Evolutionary conservation across 2,888 invertebrate genomes (phyloP).

Genomic region (Chrysopilus asiliformis): DNA sequence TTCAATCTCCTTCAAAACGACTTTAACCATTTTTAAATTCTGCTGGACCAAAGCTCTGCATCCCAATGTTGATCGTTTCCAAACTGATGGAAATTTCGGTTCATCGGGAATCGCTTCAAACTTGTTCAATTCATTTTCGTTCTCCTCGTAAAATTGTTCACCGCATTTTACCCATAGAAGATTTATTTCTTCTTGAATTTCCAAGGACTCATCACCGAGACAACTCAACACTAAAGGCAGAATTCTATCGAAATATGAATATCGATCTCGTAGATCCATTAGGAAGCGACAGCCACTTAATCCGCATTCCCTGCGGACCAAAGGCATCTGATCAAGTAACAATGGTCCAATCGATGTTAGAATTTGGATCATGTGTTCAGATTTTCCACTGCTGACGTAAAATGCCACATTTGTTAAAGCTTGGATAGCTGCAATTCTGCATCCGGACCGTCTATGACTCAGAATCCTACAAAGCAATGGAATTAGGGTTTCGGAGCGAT

Average conservation of each 20-base stretch:
- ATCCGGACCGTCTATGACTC: constrained; percentile 70
- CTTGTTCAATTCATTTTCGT: constrained; percentile 76
- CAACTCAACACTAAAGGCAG: constrained; percentile 75
- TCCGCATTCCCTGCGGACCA: constrained; percentile 64
- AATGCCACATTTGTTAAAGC: constrained; percentile 49
- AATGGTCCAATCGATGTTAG: constrained; percentile 72
- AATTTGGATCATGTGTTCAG: constrained; percentile 56
- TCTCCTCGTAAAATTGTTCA: constrained; percentile 66
- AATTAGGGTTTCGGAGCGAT: constrained; percentile 57
- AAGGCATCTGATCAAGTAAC: constrained; percentile 70
- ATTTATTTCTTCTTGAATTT: constrained; percentile 49
- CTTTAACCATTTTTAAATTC: constrained; percentile 37
- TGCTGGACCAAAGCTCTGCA: constrained; percentile 67
- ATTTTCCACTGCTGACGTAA: constrained; percentile 49
- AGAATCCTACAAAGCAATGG: constrained; percentile 60
- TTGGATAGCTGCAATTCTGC: constrained; percentile 58
- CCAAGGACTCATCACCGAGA: constrained; percentile 65
- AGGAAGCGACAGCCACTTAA: constrained; percentile 67
- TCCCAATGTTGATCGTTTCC: constrained; percentile 71
- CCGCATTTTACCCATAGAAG: constrained; percentile 62
- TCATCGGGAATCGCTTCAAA: constrained; percentile 58
- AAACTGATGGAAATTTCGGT: constrained; percentile 53
- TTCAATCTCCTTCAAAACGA: constrained; percentile 27
- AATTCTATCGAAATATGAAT: constrained; percentile 77
- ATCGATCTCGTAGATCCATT: constrained; percentile 64